Evolutionary conservation across 2,888 invertebrate species (phyloP), one percentile per base, ranked within the genome.

Genomic region (Masnerella sp.): DNA sequence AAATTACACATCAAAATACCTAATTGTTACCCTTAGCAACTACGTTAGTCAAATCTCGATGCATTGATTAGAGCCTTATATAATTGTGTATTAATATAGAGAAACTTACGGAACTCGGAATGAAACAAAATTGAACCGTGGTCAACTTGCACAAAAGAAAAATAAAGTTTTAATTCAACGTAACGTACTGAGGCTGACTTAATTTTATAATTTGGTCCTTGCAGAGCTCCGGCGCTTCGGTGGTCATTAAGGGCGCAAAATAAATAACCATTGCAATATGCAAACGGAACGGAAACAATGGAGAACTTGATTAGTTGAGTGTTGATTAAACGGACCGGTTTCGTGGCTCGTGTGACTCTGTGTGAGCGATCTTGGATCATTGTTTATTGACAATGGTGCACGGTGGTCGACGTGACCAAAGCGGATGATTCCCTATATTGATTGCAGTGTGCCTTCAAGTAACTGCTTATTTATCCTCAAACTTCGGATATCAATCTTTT

Each of bases 121-220:
- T 65, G 22, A 54, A 65, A 65, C 49, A 54, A 59, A 72, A 61
- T 49, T 59, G 32, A 72, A 62, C 62, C 58, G 69, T 74, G 74
- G 74, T 74, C 74, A 74, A 74, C 74, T 74, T 74, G 74, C 69
- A 74, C 69, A 58, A 59, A 74, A 74, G 54, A 42, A 73, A 68
- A 59, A 59, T 12, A 45, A 59, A 59, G 25, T 45, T 61, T 61
- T 61, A 38, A 36, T 17, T 4, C 38, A 47, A 61, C 15, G 17
- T 22, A 47, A 22, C 32, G 11, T 43, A 5, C 15, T 20, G 30
- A 11, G 11, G 30, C 11, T 18, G 14, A 30, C 9, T 17, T 30
- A 17, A 34, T 15, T 47, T n/a, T 28, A 28, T 28, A 28, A 2
- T 28, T 28, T 7, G 28, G 28, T 7, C 28, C 28, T 28, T n/a